Evolutionary conservation across 30 jellyfish, hydroid and myxozoan genomes (phyloP), one percentile per base, ranked within the genome.

Genomic region (Aurelia sp.): DNA sequence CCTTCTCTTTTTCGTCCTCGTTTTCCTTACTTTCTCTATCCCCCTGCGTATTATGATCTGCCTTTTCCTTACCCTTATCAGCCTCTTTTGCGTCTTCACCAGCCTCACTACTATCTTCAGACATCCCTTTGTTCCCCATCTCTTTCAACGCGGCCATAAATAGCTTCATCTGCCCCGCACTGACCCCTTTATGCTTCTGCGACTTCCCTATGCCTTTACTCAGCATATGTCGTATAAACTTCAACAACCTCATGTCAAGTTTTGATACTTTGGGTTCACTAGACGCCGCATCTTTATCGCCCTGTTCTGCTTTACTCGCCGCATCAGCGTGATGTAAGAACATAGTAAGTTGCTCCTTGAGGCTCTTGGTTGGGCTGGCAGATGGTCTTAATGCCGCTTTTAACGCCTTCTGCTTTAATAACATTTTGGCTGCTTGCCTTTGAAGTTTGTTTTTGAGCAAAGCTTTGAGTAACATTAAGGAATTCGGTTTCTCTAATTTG

Each of bases 341-440:
- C 89, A 78, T 16, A 4, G 79, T 48, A 4, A 62, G 52, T 19
- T 62, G 93, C 11, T 71, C 78, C 58, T 73, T 84, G 58, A 71
- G 64, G 59, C 82, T 61, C 52, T 71, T 60, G 17, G 78, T 76
- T 33, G 79, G 85, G 22, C 53, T 70, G 13, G 51, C 79, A 2
- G 79, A 19, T 33, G 89, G 71, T 69, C 52, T 73, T 21, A 20
- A 23, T 21, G 80, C 80, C 3, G 91, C 91, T 11, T 52, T 50
- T 37, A 62, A 53, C 27, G 62, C 73, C 85, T 66, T 55, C 47
- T 74, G 80, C n/a, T 50, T 67, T 71, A 74, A 58, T 4, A 65
- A 57, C 85, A 85, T 52, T 59, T 69, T 85, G 7, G 66, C 67
- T 5, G 89, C 95, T 62, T 85, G 84, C n/a, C 83, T 35, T 50